Evolutionary conservation across 2,113 vertebrate genomes (phyloP), one percentile per base, ranked within the genome.

Genomic region (Atherinomorus stipes): DNA sequence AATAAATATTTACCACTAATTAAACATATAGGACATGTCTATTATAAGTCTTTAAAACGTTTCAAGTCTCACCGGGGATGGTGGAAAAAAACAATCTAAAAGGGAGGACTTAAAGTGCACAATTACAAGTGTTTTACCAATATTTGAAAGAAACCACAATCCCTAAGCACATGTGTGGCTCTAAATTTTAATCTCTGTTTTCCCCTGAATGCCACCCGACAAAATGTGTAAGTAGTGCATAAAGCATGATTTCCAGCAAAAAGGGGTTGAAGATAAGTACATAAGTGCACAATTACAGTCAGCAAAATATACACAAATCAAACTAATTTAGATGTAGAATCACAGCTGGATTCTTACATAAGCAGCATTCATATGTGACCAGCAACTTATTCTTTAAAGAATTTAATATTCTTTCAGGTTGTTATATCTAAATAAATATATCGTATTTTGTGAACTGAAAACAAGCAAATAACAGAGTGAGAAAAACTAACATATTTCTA

Each of bases 71-170:
- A 31, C 15, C 31, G 53, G 53, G 3, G 16, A 28, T 28, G 18
- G 16, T 31, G 10, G 26, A 11, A 28, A 13, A 2, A 21, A 21
- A 11, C 23, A 50, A n/a, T 37, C n/a, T 19, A 22, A 3, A n/a
- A 62, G 12, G 25, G 18, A 16, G 42, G 25, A 23, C 45, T 50
- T 26, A 2, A 40, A 34, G 56, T 34, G 38, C 19, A 38, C 12
- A 21, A 38, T 38, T 15, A 10, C 10, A 58, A 50, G 47, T 16
- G 16, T 56, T 64, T 77, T 64, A 18, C 25, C 53, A 16, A 21
- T 42, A 37, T 49, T 73, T 44, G 40, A 34, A 18, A 12, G 11
- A 74, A 78, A 62, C 13, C 37, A 31, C 6, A 12, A 18, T 63
- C 12, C 18, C 16, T 34, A 12, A 51, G 34, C 51, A 58, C 22